phyloP scores from a whole-genome alignment of 1,140 invertebrate species.

The Diuraphis noxia region DNA sequence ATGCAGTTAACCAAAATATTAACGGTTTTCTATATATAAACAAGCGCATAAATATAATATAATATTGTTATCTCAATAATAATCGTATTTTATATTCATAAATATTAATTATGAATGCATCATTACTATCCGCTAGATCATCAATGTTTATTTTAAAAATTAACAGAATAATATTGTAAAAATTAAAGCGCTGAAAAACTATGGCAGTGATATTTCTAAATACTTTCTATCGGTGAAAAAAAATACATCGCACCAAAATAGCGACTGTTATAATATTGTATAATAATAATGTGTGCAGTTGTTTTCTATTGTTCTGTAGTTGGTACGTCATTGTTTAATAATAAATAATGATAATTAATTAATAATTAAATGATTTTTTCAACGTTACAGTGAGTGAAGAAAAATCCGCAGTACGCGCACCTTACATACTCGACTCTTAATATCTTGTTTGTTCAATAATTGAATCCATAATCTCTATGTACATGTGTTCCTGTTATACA shows the following conservation, averaged over 20 bases:
- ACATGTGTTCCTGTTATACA: background rate
- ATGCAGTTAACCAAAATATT: background rate
- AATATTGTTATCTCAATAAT: background rate
- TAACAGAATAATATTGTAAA: background rate
- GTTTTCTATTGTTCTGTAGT: background rate
- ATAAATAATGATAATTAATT: background rate
- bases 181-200: background rate
- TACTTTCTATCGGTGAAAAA: background rate
- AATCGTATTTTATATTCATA: background rate
- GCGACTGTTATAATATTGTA: background rate
- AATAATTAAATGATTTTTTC: background rate
- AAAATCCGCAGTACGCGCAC: background rate
- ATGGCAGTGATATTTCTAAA: background rate
- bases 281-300: background rate
- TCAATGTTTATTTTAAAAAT: background rate
- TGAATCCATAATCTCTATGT: background rate
- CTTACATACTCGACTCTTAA: background rate
- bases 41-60: background rate
- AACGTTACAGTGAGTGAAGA: background rate
- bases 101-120: background rate
- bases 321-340: background rate
- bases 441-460: background rate
- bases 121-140: too few species aligned
- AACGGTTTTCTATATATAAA: background rate
- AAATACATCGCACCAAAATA: background rate